Percentiles rank a stretch among this genome's conserved stretches.
Evolutionary conservation across 2,113 vertebrate species (phyloP).

Genomic region (Lagopus leucura): DNA sequence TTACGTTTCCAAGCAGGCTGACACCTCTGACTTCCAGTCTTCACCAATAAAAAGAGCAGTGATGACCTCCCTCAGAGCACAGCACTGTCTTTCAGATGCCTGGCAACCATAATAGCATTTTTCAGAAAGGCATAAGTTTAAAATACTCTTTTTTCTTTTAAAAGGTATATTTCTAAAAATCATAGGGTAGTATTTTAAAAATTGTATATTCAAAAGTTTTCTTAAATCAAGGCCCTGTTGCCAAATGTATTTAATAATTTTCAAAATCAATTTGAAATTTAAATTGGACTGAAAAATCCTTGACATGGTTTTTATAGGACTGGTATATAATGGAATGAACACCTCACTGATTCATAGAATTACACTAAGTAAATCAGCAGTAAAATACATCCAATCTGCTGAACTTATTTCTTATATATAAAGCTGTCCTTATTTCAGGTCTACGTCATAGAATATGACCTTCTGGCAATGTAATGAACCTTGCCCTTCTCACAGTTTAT

Average conservation of each 20-base stretch:
- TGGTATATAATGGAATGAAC: not conserved
- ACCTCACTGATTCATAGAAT: not conserved
- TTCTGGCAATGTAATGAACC: not conserved
- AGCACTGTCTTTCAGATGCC: not conserved
- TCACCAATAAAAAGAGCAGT: slow-evolving; percentile 33
- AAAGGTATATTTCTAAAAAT: not conserved
- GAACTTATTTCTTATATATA: not conserved
- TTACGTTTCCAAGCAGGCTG: slow-evolving; percentile 37
- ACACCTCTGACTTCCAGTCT: slow-evolving; percentile 1
- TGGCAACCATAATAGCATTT: not conserved
- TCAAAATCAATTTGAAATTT: not conserved
- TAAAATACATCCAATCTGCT: not conserved
- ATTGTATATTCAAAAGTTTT: not conserved
- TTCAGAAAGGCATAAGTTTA: not conserved
- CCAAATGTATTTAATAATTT: not conserved
- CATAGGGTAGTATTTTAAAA: not conserved
- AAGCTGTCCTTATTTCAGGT: not conserved
- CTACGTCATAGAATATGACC: not conserved
- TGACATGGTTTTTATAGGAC: not conserved
- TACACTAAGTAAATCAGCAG: not conserved
- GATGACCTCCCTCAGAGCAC: not conserved
- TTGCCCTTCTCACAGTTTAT: not conserved
- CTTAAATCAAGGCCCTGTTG: not conserved
- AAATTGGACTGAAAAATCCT: not conserved
- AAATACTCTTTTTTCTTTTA: not conserved